Conservation (phyloP, 2,113 vertebrate species). For the Brachyistius frenatus region DNA sequence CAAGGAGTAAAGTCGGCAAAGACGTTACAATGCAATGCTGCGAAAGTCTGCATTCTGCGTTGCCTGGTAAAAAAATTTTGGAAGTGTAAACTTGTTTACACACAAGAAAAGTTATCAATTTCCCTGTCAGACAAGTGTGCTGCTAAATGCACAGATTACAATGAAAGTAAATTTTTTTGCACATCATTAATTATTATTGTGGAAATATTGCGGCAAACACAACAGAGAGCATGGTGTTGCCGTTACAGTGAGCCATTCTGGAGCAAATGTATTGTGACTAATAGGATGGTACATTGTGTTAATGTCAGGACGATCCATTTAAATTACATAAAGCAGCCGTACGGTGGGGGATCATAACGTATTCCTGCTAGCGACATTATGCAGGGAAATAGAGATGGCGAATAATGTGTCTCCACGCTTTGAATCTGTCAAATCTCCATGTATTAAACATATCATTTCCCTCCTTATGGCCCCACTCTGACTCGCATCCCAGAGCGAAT, state of each 20-base stretch:
- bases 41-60: background rate
- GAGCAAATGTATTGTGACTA: slow-evolving; percentile 51
- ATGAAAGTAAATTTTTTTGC: background rate
- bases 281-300: slow-evolving; percentile 33
- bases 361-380: slow-evolving; percentile 38
- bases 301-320: slow-evolving; percentile 53
- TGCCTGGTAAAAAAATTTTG: background rate
- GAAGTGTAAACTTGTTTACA: background rate
- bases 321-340: slow-evolving; percentile 44
- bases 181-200: background rate
- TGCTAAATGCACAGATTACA: slow-evolving; percentile 6
- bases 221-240: background rate
- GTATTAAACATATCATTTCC: slow-evolving; percentile 70
- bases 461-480: slow-evolving; percentile 53
- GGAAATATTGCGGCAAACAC: background rate
- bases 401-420: slow-evolving; percentile 43
- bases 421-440: slow-evolving; percentile 64
- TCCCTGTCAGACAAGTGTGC: background rate
- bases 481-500: slow-evolving; percentile 32
- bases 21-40: background rate
- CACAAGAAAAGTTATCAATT: background rate
- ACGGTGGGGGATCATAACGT: background rate
- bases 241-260: slow-evolving; percentile 19
- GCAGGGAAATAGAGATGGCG: slow-evolving; percentile 45
- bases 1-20: background rate